A percentile compares a stretch with the other conserved stretches of the same genome.
Evolutionary conservation across 2,797 vertebrate species (phyloP).

Genomic region (Gobionotothen gibberifrons): DNA sequence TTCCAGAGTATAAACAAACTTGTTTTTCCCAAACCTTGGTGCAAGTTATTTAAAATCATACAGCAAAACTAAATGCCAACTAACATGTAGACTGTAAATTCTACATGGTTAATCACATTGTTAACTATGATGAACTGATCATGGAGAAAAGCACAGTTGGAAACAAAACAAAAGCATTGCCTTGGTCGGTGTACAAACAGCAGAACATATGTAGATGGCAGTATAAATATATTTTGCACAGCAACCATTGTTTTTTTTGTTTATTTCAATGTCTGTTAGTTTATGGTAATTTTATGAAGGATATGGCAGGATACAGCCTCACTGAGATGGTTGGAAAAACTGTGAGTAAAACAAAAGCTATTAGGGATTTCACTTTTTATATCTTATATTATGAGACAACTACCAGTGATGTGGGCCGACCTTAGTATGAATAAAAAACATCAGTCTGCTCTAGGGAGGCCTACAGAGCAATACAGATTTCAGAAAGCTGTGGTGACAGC

Average conservation of each 20-base stretch:
- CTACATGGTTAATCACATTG: no score
- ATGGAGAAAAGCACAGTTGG: no score
- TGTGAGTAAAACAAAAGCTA: not conserved
- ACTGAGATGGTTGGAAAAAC: not conserved
- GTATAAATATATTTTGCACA: not conserved
- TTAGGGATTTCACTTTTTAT: not conserved
- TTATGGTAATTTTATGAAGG: not conserved
- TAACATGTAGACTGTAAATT: no score
- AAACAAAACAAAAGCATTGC: no score
- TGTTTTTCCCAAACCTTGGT: not conserved
- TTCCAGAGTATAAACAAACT: constrained; percentile 3
- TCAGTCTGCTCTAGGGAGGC: not conserved
- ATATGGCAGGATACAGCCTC: not conserved
- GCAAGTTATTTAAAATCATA: no score
- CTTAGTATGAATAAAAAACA: not conserved
- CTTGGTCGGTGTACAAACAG: not conserved
- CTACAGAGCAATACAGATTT: not conserved
- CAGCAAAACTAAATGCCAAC: no score
- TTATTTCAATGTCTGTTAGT: not conserved
- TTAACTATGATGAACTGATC: no score
- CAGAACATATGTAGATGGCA: not conserved
- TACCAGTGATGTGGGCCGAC: no score
- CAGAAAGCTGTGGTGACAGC: not conserved
- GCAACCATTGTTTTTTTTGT: fast-evolving
- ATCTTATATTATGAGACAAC: not conserved